Percentiles rank a stretch among this genome's conserved stretches.
Conservation (phyloP, 2,113 vertebrate species). For the Sphaerodactylus townsendi region DNA sequence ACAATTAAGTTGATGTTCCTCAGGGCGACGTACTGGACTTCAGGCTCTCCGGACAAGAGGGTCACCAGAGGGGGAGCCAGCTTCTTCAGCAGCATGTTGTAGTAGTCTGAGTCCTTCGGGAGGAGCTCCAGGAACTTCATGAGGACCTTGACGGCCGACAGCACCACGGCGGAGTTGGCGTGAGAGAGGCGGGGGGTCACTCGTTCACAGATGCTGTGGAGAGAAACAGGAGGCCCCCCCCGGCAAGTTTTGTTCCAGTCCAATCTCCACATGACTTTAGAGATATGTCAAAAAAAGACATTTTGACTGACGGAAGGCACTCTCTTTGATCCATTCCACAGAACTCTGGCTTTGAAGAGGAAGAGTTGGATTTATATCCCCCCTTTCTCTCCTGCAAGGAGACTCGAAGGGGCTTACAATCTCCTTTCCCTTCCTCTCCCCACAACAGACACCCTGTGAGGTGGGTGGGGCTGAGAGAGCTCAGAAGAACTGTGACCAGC, state of each 20-base stretch:
- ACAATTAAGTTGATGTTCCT: constrained; percentile 99
- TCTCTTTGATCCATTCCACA: not conserved
- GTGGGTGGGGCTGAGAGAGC: no score
- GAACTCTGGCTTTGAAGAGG: no score
- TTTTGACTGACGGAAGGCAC: not conserved
- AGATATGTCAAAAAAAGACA: no score
- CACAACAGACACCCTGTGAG: no score
- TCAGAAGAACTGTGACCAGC: no score
- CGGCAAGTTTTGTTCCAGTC: not conserved
- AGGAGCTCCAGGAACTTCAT: constrained; percentile 99
- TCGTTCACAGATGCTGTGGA: constrained; percentile 91
- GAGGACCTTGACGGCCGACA: constrained; percentile 96
- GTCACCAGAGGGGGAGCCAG: constrained; percentile 95
- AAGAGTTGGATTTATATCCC: no score
- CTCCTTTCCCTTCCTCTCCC: no score
- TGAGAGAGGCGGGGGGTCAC: constrained; percentile 97
- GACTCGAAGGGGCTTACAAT: no score
- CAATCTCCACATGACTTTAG: no score
- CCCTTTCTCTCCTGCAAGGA: no score
- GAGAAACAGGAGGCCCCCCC: constrained; percentile 25
- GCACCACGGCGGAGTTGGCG: constrained; percentile 96
- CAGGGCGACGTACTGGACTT: constrained; percentile 97
- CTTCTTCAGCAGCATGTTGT: constrained; percentile 97
- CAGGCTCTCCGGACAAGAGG: constrained; percentile 94
- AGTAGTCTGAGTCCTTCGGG: constrained; percentile 96